These are phyloP conservation scores for Conomelus anceps DNA, from an alignment of 2,888 invertebrate species.

Conservation along the genomic window DNA sequence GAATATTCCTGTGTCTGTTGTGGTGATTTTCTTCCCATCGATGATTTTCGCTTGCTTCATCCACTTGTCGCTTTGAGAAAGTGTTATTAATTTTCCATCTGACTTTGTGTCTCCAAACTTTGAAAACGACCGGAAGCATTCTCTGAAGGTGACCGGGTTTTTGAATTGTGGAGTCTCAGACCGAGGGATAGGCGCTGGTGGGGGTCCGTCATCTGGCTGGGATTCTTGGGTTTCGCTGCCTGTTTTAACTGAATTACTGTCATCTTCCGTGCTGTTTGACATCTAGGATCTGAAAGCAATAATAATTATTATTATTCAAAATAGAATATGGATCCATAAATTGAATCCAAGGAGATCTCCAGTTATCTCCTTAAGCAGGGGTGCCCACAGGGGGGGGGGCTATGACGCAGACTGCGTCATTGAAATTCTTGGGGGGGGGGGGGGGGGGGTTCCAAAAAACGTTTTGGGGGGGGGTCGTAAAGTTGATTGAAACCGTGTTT, in stretches of 20 bases:
- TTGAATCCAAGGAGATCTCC: no score
- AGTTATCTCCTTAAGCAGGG: no score
- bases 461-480: no score
- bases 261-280: neutral
- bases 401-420: no score
- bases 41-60: constrained; percentile 85
- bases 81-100: constrained; percentile 75
- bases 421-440: no score
- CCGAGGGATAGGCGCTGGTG: neutral
- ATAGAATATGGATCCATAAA: no score
- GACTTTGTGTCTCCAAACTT: constrained; percentile 83
- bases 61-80: constrained; percentile 92
- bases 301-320: no score
- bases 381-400: no score
- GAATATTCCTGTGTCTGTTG: constrained; percentile 83
- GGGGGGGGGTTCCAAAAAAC: no score
- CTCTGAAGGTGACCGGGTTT: neutral
- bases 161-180: neutral
- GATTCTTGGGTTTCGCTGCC: neutral
- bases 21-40: constrained; percentile 75
- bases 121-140: constrained; percentile 64
- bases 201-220: neutral
- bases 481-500: no score
- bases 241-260: neutral
- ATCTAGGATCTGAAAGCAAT: neutral